Evolutionary conservation across 2,797 vertebrate genomes (phyloP).

Genomic region (Acrossocheilus fasciatus): DNA sequence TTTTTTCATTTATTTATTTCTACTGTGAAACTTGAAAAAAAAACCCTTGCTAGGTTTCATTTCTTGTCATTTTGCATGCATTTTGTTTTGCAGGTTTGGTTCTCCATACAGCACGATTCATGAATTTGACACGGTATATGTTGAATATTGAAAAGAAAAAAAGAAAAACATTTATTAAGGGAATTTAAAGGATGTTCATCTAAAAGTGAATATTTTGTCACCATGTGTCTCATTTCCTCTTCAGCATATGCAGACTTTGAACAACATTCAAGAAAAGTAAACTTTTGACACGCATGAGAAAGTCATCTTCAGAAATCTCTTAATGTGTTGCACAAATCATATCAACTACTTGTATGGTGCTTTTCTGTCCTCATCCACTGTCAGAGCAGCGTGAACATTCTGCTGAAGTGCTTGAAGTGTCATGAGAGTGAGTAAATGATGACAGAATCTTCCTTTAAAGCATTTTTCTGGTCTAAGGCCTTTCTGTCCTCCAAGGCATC

Average conservation of each 20-base stretch:
- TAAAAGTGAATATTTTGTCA: background rate
- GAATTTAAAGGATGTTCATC: background rate
- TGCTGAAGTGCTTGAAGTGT: background rate
- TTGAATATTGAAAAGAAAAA: background rate
- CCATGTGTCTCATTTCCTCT: background rate
- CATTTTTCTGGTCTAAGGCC: slow-evolving; percentile 10
- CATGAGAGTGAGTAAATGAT: background rate
- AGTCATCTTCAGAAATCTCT: background rate
- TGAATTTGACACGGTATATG: background rate
- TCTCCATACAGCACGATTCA: background rate
- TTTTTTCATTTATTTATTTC: background rate
- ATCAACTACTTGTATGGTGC: too few species aligned
- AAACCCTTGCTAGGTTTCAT: background rate
- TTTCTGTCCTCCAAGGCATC: slow-evolving; percentile 17
- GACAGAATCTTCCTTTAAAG: background rate
- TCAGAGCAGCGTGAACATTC: background rate
- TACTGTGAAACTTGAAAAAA: background rate
- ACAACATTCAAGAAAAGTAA: background rate
- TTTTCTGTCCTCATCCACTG: background rate
- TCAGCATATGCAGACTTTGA: background rate
- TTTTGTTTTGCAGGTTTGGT: background rate
- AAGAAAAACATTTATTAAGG: background rate
- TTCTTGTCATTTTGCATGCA: background rate
- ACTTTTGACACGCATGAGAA: background rate
- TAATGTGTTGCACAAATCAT: background rate